A percentile compares a stretch with the other conserved stretches of the same genome.
Conservation (phyloP, 1,140 invertebrate genomes). For the Cardiocondyla obscurior region DNA sequence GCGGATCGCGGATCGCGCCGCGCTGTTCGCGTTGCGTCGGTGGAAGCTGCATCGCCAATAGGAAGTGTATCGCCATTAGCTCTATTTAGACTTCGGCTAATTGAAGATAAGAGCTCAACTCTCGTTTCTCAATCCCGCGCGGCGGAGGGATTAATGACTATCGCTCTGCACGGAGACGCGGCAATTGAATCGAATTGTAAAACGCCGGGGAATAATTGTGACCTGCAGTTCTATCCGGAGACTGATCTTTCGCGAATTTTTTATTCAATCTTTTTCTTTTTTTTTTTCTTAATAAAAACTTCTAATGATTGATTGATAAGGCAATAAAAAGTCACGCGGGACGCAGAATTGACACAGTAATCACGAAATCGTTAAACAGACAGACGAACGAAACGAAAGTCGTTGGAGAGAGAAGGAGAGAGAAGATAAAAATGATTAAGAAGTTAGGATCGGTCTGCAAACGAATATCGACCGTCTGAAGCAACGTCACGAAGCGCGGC, state of each 20-base stretch:
- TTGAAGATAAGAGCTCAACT: constrained; percentile 66
- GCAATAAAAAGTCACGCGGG: background rate
- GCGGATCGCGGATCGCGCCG: constrained; percentile 24
- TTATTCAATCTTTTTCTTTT: too few relatives aligned
- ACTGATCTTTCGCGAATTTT: background rate
- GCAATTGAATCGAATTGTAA: background rate
- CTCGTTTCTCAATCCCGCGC: constrained; percentile 15
- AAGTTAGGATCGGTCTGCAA: background rate
- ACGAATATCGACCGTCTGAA: constrained; percentile 9
- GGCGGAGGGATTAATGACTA: background rate
- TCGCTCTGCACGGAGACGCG: background rate
- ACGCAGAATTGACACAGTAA: background rate
- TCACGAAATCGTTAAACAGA: background rate
- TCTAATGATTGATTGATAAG: background rate
- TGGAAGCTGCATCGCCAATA: constrained; percentile 45
- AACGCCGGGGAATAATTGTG: background rate
- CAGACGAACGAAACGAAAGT: background rate
- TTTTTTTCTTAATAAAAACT: too few relatives aligned
- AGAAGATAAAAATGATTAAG: background rate
- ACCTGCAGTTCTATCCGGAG: background rate
- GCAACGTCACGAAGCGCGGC: constrained; percentile 18
- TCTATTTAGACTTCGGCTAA: constrained; percentile 72
- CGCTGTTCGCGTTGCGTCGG: background rate
- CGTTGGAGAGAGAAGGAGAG: background rate
- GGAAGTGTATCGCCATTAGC: constrained; percentile 74